phyloP scores from a whole-genome alignment of 2,113 vertebrate genomes.

The Syrmaticus mikado region DNA sequence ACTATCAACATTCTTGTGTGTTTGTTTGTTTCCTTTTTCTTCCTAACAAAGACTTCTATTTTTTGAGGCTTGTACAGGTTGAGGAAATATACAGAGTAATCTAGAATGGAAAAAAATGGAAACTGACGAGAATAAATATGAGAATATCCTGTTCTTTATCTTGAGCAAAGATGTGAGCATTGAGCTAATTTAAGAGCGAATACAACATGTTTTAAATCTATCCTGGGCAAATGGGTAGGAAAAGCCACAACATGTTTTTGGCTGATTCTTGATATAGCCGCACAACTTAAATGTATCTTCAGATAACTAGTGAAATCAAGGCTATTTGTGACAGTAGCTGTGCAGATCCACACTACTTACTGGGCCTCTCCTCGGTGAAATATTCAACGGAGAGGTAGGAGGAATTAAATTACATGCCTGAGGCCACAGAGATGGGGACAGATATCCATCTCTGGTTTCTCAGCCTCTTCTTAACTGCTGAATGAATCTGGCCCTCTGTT shows the following conservation, averaged over 20 bases:
- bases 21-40: background rate
- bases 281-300: background rate
- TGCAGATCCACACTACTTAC: background rate
- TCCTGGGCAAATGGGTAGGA: background rate
- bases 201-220: background rate
- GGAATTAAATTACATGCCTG: constrained; percentile 15
- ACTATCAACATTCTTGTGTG: background rate
- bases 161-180: background rate
- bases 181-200: background rate
- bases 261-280: background rate
- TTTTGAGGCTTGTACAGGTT: background rate
- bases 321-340: background rate
- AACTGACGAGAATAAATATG: background rate
- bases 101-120: background rate
- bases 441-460: constrained; percentile 30
- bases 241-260: background rate
- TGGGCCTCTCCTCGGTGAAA: constrained; percentile 3
- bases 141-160: background rate
- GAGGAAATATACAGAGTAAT: background rate
- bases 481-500: background rate
- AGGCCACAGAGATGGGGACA: background rate
- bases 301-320: background rate
- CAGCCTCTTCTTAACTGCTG: background rate
- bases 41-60: background rate
- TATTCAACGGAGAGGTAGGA: background rate